Percentiles rank a stretch among this genome's conserved stretches.
Evolutionary conservation across 2,113 vertebrate genomes (phyloP).

Genomic region (Raja brachyura): DNA sequence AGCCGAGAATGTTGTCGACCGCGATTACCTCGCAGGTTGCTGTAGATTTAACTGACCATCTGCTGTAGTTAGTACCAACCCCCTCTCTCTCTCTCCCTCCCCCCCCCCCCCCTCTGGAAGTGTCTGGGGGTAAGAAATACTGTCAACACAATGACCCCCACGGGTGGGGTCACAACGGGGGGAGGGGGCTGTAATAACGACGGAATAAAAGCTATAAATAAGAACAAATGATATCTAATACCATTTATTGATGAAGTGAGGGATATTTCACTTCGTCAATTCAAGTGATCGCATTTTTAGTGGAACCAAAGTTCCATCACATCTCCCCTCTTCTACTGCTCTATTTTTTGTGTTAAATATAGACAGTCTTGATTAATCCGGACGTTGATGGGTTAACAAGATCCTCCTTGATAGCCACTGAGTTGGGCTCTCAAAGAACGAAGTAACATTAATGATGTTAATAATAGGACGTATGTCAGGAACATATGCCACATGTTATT

Average conservation of each 20-base stretch:
- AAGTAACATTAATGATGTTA: not conserved
- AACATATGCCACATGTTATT: not conserved
- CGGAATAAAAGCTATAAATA: not conserved
- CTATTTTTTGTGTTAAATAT: not conserved
- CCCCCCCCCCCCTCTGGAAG: not conserved
- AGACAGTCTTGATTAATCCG: not conserved
- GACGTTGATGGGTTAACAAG: not conserved
- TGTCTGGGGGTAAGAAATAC: not conserved
- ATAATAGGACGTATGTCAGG: not conserved
- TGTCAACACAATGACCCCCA: not conserved
- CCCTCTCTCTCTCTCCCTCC: too few relatives aligned
- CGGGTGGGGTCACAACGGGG: not conserved
- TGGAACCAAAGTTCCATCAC: not conserved
- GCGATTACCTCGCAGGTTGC: not conserved
- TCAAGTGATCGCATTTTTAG: not conserved
- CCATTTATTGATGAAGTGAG: too few relatives aligned
- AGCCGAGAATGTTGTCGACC: not conserved
- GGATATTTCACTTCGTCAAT: not conserved
- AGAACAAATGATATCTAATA: not conserved
- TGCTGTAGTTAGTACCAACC: not conserved
- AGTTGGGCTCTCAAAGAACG: not conserved
- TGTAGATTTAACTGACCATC: constrained; percentile 26
- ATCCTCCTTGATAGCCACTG: not conserved
- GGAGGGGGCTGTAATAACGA: not conserved
- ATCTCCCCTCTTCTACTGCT: not conserved